Base-by-base conservation (phyloP, 2,888 invertebrate genomes). In the Papilio demoleus region DNA sequence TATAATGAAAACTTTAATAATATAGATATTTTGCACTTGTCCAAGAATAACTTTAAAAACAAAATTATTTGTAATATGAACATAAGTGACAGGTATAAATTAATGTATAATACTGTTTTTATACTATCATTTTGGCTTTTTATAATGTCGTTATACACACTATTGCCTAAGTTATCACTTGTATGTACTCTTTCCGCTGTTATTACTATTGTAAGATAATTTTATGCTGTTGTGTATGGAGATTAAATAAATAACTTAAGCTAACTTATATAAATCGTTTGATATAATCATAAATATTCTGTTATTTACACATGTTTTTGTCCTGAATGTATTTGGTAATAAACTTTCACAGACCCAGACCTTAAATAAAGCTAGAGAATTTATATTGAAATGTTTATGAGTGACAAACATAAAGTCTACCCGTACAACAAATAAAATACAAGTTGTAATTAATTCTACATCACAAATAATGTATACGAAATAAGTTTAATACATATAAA, bases 261-360 rank as follows among this genome's bases (percentile, higher is more conserved):
- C 42, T 19, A 42, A 8, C 9, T 45, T 19, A 45, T 45, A 45
- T 45, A 45, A 9, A 45, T 19, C 19, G 19, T 45, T 45, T 45
- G 42, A 47, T 47, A 22, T 24, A 47, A 47, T 24, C 47, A 47
- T 24, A 14, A 24, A 14, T 12, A 47, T 22, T 45, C 17, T 45
- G 22, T 47, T 24, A 38, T 47, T 17, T 47, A 24, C 24, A 24
- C 14, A 47, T 47, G 47, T 47, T 50, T 27, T 50, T 50, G 50
- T 24, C 5, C 14, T 27, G 22, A 47, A 27, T 6, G 24, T 50
- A 24, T 50, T 50, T 50, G 12, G 24, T 14, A 50, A 50, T 50
- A 50, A 50, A 24, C 24, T 14, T 27, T 24, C 50, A 27, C 22
- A 50, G 24, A 24, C 24, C 50, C 24, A 50, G 6, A 24, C 24